Conservation (phyloP, 2,113 vertebrate species). For the Polypterus senegalus region DNA sequence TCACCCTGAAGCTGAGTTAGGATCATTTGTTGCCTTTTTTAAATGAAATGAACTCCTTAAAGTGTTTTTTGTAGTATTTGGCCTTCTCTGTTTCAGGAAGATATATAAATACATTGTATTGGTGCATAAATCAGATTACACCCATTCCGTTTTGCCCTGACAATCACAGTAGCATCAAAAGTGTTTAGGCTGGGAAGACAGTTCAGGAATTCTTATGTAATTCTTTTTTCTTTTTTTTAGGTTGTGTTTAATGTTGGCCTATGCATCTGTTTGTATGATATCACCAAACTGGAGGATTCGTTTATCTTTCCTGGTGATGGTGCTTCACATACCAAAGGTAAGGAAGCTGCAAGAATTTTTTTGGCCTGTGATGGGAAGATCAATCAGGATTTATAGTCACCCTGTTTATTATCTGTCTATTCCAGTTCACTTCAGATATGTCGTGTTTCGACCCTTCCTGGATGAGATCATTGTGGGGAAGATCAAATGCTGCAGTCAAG, state of each 20-base stretch:
- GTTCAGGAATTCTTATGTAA: no score
- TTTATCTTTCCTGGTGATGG: constrained; percentile 93
- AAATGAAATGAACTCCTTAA: no score
- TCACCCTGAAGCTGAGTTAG: no score
- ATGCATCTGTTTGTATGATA: constrained; percentile 86
- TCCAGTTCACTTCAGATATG: constrained; percentile 83
- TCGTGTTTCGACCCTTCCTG: constrained; percentile 89
- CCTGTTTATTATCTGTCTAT: not conserved
- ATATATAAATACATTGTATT: no score
- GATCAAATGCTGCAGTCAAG: constrained; percentile 90
- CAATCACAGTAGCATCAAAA: not conserved
- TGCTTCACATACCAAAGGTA: constrained; percentile 91
- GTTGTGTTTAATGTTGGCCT: constrained; percentile 87
- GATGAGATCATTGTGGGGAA: constrained; percentile 86
- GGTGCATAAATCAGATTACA: no score
- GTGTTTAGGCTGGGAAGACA: not conserved
- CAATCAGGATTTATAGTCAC: no score
- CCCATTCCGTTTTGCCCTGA: no score
- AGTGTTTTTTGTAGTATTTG: no score
- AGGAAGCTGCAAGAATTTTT: not conserved
- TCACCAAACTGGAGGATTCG: constrained; percentile 87
- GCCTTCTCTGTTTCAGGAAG: no score
- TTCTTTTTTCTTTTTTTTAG: constrained; percentile 34
- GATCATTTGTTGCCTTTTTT: no score
- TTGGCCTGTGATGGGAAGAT: no score